Evolutionary conservation across 2,797 vertebrate species (phyloP).

Genomic region (Xenops minutus): DNA sequence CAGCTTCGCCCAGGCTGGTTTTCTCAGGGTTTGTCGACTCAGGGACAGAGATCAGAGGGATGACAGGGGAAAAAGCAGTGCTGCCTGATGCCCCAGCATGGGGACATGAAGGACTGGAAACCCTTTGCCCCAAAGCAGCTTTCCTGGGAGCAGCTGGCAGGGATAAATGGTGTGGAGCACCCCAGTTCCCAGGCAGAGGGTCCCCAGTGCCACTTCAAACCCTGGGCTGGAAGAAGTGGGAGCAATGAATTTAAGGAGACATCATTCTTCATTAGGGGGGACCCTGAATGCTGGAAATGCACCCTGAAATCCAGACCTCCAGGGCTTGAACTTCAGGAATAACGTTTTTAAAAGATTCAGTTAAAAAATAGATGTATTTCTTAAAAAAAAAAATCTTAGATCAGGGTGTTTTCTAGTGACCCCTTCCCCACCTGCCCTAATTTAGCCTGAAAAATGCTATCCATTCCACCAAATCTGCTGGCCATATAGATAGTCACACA

Average conservation of each 20-base stretch:
- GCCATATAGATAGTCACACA: conserved; percentile 25
- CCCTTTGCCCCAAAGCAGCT: background rate
- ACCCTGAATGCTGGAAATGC: background rate
- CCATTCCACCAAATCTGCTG: background rate
- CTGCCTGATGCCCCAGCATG: rapidly evolving
- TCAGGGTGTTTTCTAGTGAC: background rate
- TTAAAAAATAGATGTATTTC: conserved; percentile 14
- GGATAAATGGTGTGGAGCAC: background rate
- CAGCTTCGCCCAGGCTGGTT: background rate
- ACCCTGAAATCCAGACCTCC: conserved; percentile 4
- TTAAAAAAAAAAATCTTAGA: background rate
- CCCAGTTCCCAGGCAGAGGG: background rate
- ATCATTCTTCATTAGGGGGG: background rate
- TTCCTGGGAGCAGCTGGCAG: background rate
- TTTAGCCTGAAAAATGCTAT: background rate
- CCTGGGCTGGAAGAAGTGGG: background rate
- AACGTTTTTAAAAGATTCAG: background rate
- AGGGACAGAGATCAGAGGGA: background rate
- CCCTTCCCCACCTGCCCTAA: background rate
- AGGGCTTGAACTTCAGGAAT: background rate
- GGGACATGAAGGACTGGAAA: background rate
- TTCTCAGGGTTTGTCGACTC: rapidly evolving
- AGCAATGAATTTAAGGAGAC: background rate
- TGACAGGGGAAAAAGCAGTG: rapidly evolving
- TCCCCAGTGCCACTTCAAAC: background rate